Conservation (phyloP, 2,888 invertebrate genomes). For the Caenorhabditis sp. region DNA sequence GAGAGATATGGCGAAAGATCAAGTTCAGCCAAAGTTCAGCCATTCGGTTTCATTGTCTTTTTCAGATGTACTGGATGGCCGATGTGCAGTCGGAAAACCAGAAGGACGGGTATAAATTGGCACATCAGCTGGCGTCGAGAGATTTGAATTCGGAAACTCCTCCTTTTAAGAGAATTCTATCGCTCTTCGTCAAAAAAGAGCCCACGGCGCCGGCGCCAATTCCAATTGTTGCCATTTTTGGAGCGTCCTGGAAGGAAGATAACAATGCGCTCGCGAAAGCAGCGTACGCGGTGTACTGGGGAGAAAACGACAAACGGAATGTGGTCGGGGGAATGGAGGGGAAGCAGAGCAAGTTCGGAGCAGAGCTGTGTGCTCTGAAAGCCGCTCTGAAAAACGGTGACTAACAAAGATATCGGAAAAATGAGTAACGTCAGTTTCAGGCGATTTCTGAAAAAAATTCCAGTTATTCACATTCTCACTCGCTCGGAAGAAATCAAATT, state of each 20-base stretch:
- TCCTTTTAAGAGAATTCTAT: too few relatives aligned
- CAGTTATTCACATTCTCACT: too few relatives aligned
- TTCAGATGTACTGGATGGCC: constrained; percentile 1
- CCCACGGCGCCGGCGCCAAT: neutral
- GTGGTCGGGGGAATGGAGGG: neutral
- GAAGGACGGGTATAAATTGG: neutral
- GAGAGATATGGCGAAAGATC: neutral
- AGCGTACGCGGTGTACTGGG: neutral
- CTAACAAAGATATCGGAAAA: too few relatives aligned
- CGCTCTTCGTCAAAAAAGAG: neutral
- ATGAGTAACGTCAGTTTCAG: too few relatives aligned
- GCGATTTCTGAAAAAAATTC: too few relatives aligned
- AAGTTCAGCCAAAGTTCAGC: neutral
- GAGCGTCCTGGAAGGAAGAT: neutral
- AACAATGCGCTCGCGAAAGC: neutral
- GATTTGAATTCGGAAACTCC: too few relatives aligned
- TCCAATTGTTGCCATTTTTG: neutral
- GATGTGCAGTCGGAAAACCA: neutral
- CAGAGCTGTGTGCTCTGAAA: neutral
- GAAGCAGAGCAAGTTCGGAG: neutral
- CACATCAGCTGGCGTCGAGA: too few relatives aligned
- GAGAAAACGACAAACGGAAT: neutral
- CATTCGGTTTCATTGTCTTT: neutral
- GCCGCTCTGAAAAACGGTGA: neutral
- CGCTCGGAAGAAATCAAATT: too few relatives aligned